These are phyloP conservation scores for Tigriopus japonicus DNA, from an alignment of 1,140 invertebrate species.

Conservation along the genomic window DNA sequence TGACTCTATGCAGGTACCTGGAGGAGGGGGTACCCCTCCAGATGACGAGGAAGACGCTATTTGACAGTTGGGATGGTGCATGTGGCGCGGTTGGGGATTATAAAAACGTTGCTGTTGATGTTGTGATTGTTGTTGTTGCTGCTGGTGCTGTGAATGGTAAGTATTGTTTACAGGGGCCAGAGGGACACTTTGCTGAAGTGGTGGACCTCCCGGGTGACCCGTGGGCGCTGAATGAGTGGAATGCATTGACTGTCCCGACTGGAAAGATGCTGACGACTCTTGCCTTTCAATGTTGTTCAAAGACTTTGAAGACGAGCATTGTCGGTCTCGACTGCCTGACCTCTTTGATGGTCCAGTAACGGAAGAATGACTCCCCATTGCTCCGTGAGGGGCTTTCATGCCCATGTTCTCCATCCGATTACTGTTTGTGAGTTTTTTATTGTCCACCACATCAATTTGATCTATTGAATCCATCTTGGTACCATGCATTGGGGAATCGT, in stretches of 20 bases:
- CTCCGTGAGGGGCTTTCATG: not conserved
- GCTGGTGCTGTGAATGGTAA: not conserved
- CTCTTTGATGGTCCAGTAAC: not conserved
- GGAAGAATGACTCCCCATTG: not conserved
- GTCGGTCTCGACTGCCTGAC: not conserved
- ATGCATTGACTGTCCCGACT: too few species aligned
- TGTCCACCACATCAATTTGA: not conserved
- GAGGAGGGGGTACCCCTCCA: too few species aligned
- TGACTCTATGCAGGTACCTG: not conserved
- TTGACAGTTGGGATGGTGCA: not conserved
- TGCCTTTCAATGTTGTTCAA: too few species aligned
- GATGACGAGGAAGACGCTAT: too few species aligned
- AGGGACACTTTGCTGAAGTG: not conserved
- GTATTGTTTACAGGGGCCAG: not conserved
- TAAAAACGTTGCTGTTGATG: not conserved
- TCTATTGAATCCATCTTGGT: not conserved
- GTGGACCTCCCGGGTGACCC: too few species aligned
- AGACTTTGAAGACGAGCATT: not conserved
- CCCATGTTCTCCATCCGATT: not conserved
- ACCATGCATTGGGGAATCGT: not conserved
- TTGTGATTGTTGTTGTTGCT: not conserved
- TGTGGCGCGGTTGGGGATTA: not conserved
- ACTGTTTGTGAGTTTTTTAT: not conserved
- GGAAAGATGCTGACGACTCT: too few species aligned
- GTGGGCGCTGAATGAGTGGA: too few species aligned